Base-by-base conservation (phyloP, 2,888 invertebrate species). In the Falcaria lacertinaria region DNA sequence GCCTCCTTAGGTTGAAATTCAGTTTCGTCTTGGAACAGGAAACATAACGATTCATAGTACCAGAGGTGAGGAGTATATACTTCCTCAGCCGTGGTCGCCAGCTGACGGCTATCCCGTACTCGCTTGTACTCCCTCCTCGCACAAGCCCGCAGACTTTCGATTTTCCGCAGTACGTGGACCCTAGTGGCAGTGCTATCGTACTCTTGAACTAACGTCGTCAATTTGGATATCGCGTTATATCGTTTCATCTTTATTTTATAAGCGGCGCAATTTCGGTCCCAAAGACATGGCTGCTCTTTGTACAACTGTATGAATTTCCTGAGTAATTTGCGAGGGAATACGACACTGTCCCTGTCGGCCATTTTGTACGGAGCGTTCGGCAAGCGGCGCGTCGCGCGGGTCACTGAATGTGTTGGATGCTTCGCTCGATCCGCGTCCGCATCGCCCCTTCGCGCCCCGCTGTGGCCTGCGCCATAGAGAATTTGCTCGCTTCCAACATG, bases 111-210 rank as follows among this genome's bases (percentile, higher is more conserved):
- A 13, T 76, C 74, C 19, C 60, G 53, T 2, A 86, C 80, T 32
- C 71, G 69, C 44, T 78, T 84, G 47, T 73, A 68, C 44, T 86
- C 87, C 33, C 87, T 64, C 5, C 87, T 61, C 48, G 83, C 79
- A 52, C 87, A 86, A 5, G 87, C 84, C 22, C 87, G 74, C 48
- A 88, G 52, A 54, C 86, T 87, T 58, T 87, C 87, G 33, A 88
- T 84, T 60, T 87, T 87, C 41, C 86, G 70, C 52, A 86, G 50
- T 3, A 87, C 76, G 40, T 86, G 85, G 2, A 85, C 85, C 33
- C 80, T 65, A 0, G 86, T 86, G 15, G 84, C 86, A 6, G 64
- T 70, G 13, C 79, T 69, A 32, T 85, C 83, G 44, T 75, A 77
- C 40, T 77, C 66, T 44, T 82, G 83, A 0, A 86, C 79, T 11